Percentiles rank a stretch among this genome's conserved stretches.
Conservation (phyloP, 2,888 invertebrate genomes). For the Colostygia pectinataria region DNA sequence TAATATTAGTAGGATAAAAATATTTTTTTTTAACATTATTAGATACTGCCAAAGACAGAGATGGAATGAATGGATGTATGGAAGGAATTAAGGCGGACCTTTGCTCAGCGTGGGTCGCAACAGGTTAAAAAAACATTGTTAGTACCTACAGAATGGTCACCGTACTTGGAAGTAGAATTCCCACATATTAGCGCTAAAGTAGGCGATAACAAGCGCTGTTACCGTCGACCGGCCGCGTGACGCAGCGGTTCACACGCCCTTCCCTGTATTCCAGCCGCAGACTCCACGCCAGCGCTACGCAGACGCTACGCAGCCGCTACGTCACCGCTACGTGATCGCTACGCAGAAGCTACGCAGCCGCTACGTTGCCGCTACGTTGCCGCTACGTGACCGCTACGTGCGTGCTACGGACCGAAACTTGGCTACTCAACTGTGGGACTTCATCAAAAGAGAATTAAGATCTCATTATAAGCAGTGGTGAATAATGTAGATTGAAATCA, state of each 20-base stretch:
- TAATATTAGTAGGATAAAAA: no score
- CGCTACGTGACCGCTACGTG: conserved; percentile 2
- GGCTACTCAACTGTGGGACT: background rate
- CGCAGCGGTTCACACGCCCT: conserved; percentile 54
- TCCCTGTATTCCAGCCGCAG: conserved; percentile 19
- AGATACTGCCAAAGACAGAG: no score
- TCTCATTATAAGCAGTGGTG: background rate
- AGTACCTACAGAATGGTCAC: conserved; percentile 3
- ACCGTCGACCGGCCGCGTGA: conserved; percentile 33
- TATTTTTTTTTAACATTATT: no score
- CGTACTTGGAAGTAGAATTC: conserved; percentile 18
- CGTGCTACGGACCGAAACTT: background rate
- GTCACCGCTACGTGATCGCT: background rate
- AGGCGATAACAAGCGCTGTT: conserved; percentile 16
- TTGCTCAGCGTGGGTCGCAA: no score
- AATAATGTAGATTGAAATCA: conserved; percentile 2
- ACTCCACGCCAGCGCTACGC: background rate
- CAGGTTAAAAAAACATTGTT: no score
- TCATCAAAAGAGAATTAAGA: background rate
- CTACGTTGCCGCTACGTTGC: background rate
- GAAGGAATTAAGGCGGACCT: no score
- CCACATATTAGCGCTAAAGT: conserved; percentile 26
- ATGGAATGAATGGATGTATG: no score
- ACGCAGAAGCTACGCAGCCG: background rate
- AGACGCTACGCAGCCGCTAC: conserved; percentile 2